These are phyloP conservation scores for Neria commutata DNA, from an alignment of 2,888 invertebrate species.

Conservation along the genomic window DNA sequence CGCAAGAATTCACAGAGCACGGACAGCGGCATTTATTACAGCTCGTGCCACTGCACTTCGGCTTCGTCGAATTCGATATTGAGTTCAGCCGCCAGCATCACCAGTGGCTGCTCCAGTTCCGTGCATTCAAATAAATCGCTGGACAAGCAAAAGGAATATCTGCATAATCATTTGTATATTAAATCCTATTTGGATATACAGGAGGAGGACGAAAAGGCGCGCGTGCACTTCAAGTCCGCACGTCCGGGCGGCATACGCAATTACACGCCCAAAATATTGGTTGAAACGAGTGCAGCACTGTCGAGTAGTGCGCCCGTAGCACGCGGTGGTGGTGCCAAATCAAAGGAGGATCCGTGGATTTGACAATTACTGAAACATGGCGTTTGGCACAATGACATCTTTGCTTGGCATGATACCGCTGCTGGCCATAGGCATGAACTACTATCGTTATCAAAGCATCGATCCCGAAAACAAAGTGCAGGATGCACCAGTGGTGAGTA, in stretches of 20 bases:
- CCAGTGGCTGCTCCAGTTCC: conserved; percentile 42
- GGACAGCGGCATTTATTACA: conserved; percentile 56
- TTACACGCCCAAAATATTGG: conserved; percentile 74
- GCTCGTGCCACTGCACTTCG: conserved; percentile 54
- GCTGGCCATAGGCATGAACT: conserved; percentile 79
- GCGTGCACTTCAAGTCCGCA: conserved; percentile 63
- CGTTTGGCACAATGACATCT: conserved; percentile 69
- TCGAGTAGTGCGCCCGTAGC: conserved; percentile 46
- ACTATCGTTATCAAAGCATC: conserved; percentile 78
- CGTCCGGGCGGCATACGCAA: conserved; percentile 72
- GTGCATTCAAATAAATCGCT: conserved; percentile 47
- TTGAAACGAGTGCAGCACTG: conserved; percentile 41
- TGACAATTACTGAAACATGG: conserved; percentile 64
- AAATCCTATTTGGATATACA: conserved; percentile 65
- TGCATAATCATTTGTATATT: conserved; percentile 65
- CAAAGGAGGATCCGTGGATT: conserved; percentile 70
- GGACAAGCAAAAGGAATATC: conserved; percentile 62
- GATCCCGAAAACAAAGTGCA: conserved; percentile 83
- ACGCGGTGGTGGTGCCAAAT: conserved; percentile 34
- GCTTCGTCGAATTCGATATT: conserved; percentile 52
- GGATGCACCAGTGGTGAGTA: conserved; percentile 73
- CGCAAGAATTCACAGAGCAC: conserved; percentile 48
- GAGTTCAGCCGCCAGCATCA: conserved; percentile 62
- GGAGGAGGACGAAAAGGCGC: conserved; percentile 63
- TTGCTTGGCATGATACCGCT: conserved; percentile 80